Percentiles rank a stretch among this genome's conserved stretches.
Evolutionary conservation across 2,113 vertebrate genomes (phyloP).

Genomic region (Bothrops jararaca): DNA sequence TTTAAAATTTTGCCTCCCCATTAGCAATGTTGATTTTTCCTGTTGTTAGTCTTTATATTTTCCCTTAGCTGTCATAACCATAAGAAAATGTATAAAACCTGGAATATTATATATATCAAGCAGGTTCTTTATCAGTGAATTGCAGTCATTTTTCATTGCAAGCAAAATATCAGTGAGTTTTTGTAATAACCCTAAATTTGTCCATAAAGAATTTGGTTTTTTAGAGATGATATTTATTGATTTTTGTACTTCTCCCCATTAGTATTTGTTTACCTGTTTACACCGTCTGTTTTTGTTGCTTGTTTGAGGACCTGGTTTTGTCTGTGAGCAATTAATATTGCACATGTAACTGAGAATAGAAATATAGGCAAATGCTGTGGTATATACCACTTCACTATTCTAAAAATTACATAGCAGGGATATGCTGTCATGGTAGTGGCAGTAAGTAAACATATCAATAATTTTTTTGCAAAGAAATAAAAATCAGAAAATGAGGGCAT

Average conservation of each 20-base stretch:
- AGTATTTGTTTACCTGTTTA: conserved; percentile 10
- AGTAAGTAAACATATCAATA: neutral
- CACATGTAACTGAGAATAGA: neutral
- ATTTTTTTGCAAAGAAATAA: conserved; percentile 15
- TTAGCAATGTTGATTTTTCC: neutral
- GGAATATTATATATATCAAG: neutral
- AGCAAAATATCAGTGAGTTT: neutral
- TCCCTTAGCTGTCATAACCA: neutral
- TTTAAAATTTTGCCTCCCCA: neutral
- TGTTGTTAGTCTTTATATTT: too few species aligned
- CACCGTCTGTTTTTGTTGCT: neutral
- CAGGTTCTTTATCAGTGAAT: neutral
- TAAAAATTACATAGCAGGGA: conserved; percentile 15
- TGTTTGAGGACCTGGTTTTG: conserved; percentile 13
- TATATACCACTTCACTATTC: neutral
- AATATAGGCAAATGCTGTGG: neutral
- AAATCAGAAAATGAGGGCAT: neutral
- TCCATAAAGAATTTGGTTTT: neutral
- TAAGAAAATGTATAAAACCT: neutral
- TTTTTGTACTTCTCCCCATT: neutral
- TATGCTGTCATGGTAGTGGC: conserved; percentile 9
- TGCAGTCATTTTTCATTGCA: neutral
- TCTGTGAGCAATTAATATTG: neutral
- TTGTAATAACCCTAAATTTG: neutral
- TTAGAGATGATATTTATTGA: neutral